Base-by-base conservation (phyloP, 1,140 invertebrate genomes). In the Protaetia brevitarsis region DNA sequence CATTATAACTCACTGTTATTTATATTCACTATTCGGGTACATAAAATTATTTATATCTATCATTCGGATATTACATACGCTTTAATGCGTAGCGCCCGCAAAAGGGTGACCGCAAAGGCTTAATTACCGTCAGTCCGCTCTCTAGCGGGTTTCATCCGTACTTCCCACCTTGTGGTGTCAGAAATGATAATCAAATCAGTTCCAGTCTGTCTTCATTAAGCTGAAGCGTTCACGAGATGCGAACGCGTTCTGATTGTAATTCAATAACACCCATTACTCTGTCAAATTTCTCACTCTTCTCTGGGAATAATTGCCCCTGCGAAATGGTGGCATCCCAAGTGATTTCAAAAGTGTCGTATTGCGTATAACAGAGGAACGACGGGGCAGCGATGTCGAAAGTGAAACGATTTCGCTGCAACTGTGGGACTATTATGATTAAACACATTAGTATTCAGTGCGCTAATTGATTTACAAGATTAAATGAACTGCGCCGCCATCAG, bases 241-340 rank as follows among this genome's bases (percentile, higher is more conserved):
- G 41, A 45, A 51, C 41, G 19, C 11, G 41, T 51, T 19, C 21
- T 23, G 19, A 51, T 23, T 51, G 26, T 51, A 51, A 51, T 51
- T 51, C 41, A 51, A 51, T 51, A 51, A 51, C 26, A 51, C 41
- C 41, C 41, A 51, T 51, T 51, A 51, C 41, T 51, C 41, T 51
- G 41, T 51, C 41, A 23, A 23, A 51, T 51, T 51, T 51, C 41
- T 8, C 41, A 23, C 41, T 51, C 41, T 51, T 51, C 41, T 8
- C 3, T 5, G 41, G 41, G 41, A 51, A 51, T 51, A 23, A 51
- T 51, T 51, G 41, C 16, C 16, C 19, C 26, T 23, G 6, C 19
- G 11, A 51, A 19, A 19, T 51, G 41, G 41, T 10, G 19, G 19
- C 41, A 19, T 19, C 13, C 3, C 16, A 8, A 10, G 16, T 51